Evolutionary conservation across 2,888 invertebrate species (phyloP).

Genomic region (Nymphalis urticae): DNA sequence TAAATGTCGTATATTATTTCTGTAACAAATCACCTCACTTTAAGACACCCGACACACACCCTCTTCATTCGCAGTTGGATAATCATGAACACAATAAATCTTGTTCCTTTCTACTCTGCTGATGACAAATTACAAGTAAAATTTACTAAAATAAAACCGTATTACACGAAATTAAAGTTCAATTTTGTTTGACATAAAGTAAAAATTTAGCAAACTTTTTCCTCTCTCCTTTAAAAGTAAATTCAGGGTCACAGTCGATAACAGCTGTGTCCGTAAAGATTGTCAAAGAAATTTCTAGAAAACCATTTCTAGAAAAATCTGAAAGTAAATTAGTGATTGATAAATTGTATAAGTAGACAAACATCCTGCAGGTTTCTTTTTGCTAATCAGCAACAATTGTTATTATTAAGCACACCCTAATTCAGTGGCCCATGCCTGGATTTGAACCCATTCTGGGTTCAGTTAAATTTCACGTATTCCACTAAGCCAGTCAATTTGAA

Average conservation of each 20-base stretch:
- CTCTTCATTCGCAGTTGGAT: slow-evolving; percentile 40
- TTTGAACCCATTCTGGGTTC: too few species aligned
- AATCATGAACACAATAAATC: slow-evolving; percentile 46
- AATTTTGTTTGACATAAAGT: slow-evolving; percentile 8
- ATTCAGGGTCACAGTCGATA: slow-evolving; percentile 27
- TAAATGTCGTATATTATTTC: neutral
- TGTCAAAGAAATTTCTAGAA: neutral
- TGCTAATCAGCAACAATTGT: too few species aligned
- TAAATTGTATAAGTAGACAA: too few species aligned
- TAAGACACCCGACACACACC: slow-evolving; percentile 30
- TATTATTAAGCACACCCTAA: too few species aligned
- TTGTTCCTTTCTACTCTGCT: slow-evolving; percentile 38
- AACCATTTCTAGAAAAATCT: neutral
- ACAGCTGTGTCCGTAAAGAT: slow-evolving; percentile 16
- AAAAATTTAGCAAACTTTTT: slow-evolving; percentile 17
- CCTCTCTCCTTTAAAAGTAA: slow-evolving; percentile 21
- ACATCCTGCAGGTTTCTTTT: too few species aligned
- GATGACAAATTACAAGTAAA: slow-evolving; percentile 39
- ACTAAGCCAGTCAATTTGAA: too few species aligned
- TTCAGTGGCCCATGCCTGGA: too few species aligned
- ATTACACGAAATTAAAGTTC: slow-evolving; percentile 13
- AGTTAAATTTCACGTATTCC: too few species aligned
- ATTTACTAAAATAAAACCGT: slow-evolving; percentile 34
- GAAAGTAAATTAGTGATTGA: too few species aligned
- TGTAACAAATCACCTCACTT: slow-evolving; percentile 23